Percentiles rank a stretch among this genome's conserved stretches.
Conservation (phyloP, 2,113 vertebrate genomes). For the Paraplagusia blochii region DNA sequence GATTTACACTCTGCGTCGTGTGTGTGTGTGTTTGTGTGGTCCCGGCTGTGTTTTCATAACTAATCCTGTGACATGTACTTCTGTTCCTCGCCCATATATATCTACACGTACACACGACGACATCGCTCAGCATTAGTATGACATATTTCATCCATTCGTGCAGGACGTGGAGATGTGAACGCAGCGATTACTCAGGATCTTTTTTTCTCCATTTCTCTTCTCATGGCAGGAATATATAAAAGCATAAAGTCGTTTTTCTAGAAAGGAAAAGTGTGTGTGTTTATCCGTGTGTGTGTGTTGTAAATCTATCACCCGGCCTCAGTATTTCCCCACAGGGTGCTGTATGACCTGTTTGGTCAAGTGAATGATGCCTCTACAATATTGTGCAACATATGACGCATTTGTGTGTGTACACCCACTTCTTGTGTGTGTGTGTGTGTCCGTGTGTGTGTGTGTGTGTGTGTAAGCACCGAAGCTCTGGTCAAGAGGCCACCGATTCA, state of each 20-base stretch:
- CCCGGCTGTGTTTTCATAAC: conserved; percentile 37
- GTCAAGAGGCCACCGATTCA: conserved; percentile 68
- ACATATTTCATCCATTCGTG: not conserved
- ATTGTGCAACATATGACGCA: conserved; percentile 48
- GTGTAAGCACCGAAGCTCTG: conserved; percentile 14
- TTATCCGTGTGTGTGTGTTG: not conserved
- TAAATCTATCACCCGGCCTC: conserved; percentile 49
- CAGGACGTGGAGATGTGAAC: not conserved
- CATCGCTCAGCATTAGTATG: not conserved
- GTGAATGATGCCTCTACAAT: conserved; percentile 55
- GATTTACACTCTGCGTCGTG: conserved; percentile 43
- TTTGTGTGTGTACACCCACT: conserved; percentile 21
- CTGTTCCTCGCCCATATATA: conserved; percentile 6
- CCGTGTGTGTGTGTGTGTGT: conserved; percentile 13
- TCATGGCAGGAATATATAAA: not conserved
- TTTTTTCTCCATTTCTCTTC: not conserved
- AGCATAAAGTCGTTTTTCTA: not conserved
- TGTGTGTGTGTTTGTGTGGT: not conserved
- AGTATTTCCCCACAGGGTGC: conserved; percentile 56
- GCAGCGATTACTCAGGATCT: not conserved
- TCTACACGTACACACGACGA: not conserved
- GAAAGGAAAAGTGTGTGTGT: conserved; percentile 1
- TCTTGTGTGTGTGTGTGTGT: conserved; percentile 17
- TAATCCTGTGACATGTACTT: conserved; percentile 37
- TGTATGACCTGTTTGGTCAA: conserved; percentile 45